Conservation (phyloP, 1,140 invertebrate genomes). For the Camponotus vicinus region DNA sequence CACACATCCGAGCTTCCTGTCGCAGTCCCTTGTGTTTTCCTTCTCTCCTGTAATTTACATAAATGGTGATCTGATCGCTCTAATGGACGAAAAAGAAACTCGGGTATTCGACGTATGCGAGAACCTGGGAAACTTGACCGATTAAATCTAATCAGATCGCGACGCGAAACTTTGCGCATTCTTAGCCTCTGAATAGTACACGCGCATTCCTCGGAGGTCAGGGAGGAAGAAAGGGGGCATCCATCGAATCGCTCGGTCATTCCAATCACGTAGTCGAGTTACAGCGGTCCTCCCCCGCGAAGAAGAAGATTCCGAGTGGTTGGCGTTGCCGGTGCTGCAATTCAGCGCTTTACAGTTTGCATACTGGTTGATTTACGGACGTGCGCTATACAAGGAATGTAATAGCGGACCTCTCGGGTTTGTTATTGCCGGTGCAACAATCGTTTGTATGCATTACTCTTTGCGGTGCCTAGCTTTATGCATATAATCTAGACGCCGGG, state of each 20-base stretch:
- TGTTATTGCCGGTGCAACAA: slow-evolving; percentile 52
- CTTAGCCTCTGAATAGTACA: neutral
- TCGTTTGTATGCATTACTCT: slow-evolving; percentile 64
- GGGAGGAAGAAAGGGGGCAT: slow-evolving; percentile 13
- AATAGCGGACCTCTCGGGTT: slow-evolving; percentile 32
- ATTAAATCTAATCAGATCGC: slow-evolving; percentile 48
- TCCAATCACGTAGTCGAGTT: slow-evolving; percentile 59
- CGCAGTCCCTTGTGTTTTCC: neutral
- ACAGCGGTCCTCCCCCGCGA: neutral
- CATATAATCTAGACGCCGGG: slow-evolving; percentile 40
- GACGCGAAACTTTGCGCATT: slow-evolving; percentile 29
- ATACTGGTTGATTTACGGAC: slow-evolving; percentile 57
- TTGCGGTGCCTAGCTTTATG: slow-evolving; percentile 49
- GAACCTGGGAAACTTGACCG: neutral
- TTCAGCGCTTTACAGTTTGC: slow-evolving; percentile 51
- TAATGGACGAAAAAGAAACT: neutral
- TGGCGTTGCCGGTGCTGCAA: slow-evolving; percentile 15
- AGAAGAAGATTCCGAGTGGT: slow-evolving; percentile 45
- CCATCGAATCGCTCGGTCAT: slow-evolving; percentile 47
- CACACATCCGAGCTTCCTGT: neutral
- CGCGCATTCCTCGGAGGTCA: slow-evolving; percentile 4
- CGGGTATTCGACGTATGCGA: neutral
- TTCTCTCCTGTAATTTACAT: neutral
- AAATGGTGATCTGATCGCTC: neutral
- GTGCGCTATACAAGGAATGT: slow-evolving; percentile 20